phyloP scores from a whole-genome alignment of 1,140 invertebrate genomes.

The Nephila pilipes region DNA sequence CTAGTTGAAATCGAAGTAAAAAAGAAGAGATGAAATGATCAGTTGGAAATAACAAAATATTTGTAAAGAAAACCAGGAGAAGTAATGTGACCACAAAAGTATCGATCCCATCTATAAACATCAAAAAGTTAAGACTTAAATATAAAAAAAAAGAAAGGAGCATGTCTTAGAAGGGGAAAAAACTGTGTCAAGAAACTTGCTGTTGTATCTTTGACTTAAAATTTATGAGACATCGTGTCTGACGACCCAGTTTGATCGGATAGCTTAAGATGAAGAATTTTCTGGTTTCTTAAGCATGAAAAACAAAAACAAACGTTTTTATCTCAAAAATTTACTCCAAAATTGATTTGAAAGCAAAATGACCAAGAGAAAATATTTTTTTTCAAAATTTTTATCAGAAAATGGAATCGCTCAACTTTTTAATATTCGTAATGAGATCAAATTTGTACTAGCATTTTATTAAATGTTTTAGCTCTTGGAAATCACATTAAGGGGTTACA shows the following conservation, averaged over 20 bases:
- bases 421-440: no score
- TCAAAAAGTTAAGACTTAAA: constrained; percentile 36
- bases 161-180: not conserved
- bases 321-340: not conserved
- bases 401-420: not conserved
- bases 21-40: constrained; percentile 17
- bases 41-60: constrained; percentile 36
- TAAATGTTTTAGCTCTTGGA: no score
- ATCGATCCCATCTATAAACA: constrained; percentile 37
- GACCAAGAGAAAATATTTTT: not conserved
- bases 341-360: constrained; percentile 36
- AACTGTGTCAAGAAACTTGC: constrained; percentile 34
- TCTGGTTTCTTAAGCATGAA: not conserved
- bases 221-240: constrained; percentile 31
- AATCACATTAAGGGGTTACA: no score
- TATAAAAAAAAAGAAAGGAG: not conserved
- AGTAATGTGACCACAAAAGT: constrained; percentile 35
- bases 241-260: constrained; percentile 29
- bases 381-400: not conserved
- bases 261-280: not conserved
- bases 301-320: not conserved
- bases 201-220: constrained; percentile 37
- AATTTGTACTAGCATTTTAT: no score
- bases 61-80: constrained; percentile 21
- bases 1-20: not conserved